phyloP scores from a whole-genome alignment of 2,888 invertebrate genomes.

The Tuta absoluta region DNA sequence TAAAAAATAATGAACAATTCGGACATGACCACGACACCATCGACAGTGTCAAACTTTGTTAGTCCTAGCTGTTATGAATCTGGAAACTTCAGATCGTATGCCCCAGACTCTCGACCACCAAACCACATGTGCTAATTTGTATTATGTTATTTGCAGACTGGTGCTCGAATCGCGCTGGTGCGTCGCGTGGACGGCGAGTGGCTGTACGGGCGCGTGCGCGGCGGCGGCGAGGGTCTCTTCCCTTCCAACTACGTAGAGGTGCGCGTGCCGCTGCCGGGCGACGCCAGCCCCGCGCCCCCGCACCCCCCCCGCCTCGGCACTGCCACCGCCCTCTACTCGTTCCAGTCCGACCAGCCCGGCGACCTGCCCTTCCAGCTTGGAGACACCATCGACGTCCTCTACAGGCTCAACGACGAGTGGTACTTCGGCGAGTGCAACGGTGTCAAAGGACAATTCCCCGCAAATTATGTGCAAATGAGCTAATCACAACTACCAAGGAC shows the following conservation, averaged over 20 bases:
- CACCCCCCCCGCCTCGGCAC: constrained; percentile 53
- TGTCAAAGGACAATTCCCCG: constrained; percentile 88
- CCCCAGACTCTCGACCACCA: too few relatives aligned
- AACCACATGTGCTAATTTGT: not conserved
- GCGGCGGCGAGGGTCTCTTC: constrained; percentile 88
- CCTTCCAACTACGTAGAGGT: constrained; percentile 90
- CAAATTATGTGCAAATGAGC: constrained; percentile 85
- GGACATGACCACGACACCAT: too few relatives aligned
- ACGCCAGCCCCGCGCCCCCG: constrained; percentile 38
- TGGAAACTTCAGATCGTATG: too few relatives aligned
- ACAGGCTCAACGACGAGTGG: constrained; percentile 89
- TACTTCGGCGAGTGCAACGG: constrained; percentile 86
- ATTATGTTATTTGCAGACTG: constrained; percentile 76
- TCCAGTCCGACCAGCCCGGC: constrained; percentile 81
- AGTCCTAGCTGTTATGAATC: too few relatives aligned
- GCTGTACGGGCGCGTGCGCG: constrained; percentile 86
- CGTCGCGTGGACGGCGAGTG: constrained; percentile 89
- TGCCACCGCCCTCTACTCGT: constrained; percentile 86
- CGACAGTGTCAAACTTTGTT: too few relatives aligned
- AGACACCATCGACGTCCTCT: constrained; percentile 82
- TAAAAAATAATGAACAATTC: too few relatives aligned
- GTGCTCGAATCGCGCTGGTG: constrained; percentile 86
- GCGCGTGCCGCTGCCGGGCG: constrained; percentile 84
- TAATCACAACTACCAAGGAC: constrained; percentile 36
- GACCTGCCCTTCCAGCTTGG: constrained; percentile 63